Percentiles rank a stretch among this genome's conserved stretches.
These are phyloP conservation scores for Lutjanus argentimaculatus DNA, from an alignment of 2,797 vertebrate species.

Conservation along the genomic window DNA sequence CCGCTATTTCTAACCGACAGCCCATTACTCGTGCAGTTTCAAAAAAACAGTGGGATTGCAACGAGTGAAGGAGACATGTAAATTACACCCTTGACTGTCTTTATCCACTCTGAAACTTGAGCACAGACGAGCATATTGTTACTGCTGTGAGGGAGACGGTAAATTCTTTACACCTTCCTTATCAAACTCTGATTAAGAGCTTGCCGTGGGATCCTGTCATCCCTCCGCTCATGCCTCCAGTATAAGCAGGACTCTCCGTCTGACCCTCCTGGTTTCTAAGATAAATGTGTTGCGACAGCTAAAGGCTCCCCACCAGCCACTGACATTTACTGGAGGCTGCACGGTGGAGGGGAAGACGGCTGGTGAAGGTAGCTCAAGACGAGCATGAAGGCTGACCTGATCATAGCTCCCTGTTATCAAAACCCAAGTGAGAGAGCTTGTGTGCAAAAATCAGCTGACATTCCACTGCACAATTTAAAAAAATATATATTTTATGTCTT, in stretches of 20 bases:
- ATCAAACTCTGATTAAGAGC: slow-evolving; percentile 32
- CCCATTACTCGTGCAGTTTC: not conserved
- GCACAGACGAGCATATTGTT: not conserved
- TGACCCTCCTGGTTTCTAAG: slow-evolving; percentile 64
- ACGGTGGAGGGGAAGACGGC: slow-evolving; percentile 38
- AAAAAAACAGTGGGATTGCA: not conserved
- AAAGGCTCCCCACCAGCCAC: slow-evolving; percentile 68
- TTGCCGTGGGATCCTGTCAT: slow-evolving; percentile 14
- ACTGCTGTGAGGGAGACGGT: not conserved
- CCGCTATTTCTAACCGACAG: not conserved
- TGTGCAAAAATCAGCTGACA: slow-evolving; percentile 1
- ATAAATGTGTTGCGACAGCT: slow-evolving; percentile 79
- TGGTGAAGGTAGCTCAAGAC: slow-evolving; percentile 62
- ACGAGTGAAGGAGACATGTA: not conserved
- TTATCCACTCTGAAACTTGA: not conserved
- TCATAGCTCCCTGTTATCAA: slow-evolving; percentile 11
- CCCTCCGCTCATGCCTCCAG: slow-evolving; percentile 23
- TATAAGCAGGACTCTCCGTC: slow-evolving; percentile 35
- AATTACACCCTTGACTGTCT: not conserved
- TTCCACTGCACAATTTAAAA: not conserved
- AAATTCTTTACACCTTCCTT: slow-evolving; percentile 11
- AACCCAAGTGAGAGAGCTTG: not conserved
- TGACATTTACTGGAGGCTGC: slow-evolving; percentile 80
- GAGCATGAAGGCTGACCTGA: slow-evolving; percentile 54
- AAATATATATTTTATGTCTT: not conserved